Percentiles rank a stretch among this genome's conserved stretches.
These are phyloP conservation scores for Triops longicaudatus DNA, from an alignment of 1,140 invertebrate species.

Conservation along the genomic window DNA sequence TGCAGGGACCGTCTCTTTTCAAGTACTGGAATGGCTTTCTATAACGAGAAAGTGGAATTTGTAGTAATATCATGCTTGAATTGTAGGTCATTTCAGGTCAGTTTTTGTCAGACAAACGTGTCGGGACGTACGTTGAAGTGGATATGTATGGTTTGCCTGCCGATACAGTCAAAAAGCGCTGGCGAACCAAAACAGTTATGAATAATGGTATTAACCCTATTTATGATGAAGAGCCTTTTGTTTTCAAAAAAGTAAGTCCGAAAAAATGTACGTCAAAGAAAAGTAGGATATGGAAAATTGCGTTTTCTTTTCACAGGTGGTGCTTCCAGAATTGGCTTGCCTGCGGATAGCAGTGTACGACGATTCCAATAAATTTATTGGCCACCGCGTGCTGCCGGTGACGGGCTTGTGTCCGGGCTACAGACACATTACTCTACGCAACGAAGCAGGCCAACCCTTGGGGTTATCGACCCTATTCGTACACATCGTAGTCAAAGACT, in stretches of 20 bases:
- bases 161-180: conserved; percentile 94
- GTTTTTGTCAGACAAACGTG: conserved; percentile 90
- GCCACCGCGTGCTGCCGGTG: conserved; percentile 90
- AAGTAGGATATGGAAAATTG: conserved; percentile 29
- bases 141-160: conserved; percentile 99
- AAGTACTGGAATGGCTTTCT: conserved; percentile 44
- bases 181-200: conserved; percentile 83
- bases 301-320: conserved; percentile 56
- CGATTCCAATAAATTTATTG: conserved; percentile 86
- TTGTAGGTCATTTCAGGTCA: conserved; percentile 66
- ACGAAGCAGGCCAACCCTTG: conserved; percentile 89
- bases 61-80: not conserved
- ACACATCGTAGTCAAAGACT: conserved; percentile 88
- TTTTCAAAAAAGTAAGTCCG: conserved; percentile 82
- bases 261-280: conserved; percentile 4
- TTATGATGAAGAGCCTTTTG: conserved; percentile 94
- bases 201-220: conserved; percentile 95
- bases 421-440: conserved; percentile 74
- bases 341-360: conserved; percentile 94
- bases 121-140: conserved; percentile 95
- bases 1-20: conserved; percentile 88
- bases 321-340: conserved; percentile 91
- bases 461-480: conserved; percentile 82
- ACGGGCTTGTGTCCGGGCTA: conserved; percentile 92
- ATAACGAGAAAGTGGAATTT: not conserved